Evolutionary conservation across 2,113 vertebrate species (phyloP), one percentile per base, ranked within the genome.

Genomic region (Dermatemys mawii): DNA sequence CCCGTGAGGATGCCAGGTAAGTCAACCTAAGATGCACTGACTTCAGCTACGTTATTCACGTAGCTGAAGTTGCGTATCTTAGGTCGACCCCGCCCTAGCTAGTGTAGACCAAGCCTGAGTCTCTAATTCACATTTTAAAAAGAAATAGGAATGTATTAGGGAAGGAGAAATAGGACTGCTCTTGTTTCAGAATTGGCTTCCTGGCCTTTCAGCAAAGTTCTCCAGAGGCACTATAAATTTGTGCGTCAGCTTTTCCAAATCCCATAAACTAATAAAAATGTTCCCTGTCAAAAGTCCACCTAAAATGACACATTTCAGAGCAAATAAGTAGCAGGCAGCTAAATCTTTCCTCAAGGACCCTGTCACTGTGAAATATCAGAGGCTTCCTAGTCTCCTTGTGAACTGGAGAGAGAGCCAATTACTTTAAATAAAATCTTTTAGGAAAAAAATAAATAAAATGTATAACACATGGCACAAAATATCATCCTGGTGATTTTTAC

Each of bases 401-500:
- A 92, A 57, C 81, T 92, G 51, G 51, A 91, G 81, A 91, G 51
- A 95, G 48, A 92, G 17, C 78, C 51, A 80, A 89, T 94, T 95
- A 84, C 57, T 67, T 26, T 21, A 90, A 86, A 90, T 84, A 14
- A 86, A 92, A 51, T 55, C 92, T 95, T 82, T 49, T n/a, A 29
- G 70, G 87, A 88, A 83, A 80, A 27, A 73, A 73, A 12, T 80
- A 88, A 54, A 55, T 60, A 22, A 24, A 60, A 83, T 19, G 5
- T 55, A 85, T 83, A 94, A 82, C 48, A 84, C 94, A 89, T 57
- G 57, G 76, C 29, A 32, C 78, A 27, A 50, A 4, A 94, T 93
- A 90, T 87, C 90, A 57, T 83, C 87, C 16, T 32, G 87, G 41
- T 88, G 92, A 94, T 90, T 83, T 6, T 57, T 90, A 63, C 21